Evolutionary conservation across 2,113 vertebrate genomes (phyloP).

Genomic region (Nycticebus coucang): DNA sequence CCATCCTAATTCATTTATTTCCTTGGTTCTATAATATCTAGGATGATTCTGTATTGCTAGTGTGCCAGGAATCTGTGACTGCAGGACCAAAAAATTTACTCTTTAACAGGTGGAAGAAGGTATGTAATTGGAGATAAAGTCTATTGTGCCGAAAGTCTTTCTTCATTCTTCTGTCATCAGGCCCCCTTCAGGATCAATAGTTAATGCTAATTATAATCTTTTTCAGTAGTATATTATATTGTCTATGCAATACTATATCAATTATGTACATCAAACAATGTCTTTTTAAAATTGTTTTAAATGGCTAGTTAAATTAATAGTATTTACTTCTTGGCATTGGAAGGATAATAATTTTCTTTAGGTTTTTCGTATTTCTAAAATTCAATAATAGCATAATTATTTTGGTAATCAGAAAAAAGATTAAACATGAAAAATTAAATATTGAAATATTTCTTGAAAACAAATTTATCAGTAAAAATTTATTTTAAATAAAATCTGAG

Average conservation of each 20-base stretch:
- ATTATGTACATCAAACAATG: neutral
- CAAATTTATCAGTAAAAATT: neutral
- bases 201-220: neutral
- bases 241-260: neutral
- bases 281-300: neutral
- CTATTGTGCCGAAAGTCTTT: neutral
- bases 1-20: neutral
- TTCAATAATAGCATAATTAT: neutral
- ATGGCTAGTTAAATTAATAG: neutral
- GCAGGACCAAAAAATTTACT: neutral
- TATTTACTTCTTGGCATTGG: neutral
- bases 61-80: neutral
- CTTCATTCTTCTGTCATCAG: neutral
- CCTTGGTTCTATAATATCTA: neutral
- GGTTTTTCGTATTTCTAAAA: neutral
- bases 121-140: neutral
- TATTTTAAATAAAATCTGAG: neutral
- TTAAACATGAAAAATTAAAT: neutral
- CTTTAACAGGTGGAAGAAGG: neutral
- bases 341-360: neutral
- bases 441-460: neutral
- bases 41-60: neutral
- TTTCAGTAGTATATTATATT: neutral
- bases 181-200: neutral
- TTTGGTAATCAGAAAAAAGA: slow-evolving; percentile 2